phyloP scores from a whole-genome alignment of 1,140 invertebrate genomes.

The Fopius arisanus region DNA sequence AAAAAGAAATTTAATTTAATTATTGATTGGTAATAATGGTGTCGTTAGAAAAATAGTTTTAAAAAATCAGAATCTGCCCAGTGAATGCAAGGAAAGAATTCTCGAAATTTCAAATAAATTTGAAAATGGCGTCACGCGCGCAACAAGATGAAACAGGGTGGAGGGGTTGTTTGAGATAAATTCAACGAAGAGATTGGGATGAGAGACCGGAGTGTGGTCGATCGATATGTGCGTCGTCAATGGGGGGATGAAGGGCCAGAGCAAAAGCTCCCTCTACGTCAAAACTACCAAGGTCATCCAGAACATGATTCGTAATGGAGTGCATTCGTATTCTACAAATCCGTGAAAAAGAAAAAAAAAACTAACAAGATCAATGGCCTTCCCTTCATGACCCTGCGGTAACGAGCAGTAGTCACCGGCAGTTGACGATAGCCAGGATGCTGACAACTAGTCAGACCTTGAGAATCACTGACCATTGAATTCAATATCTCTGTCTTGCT shows the following conservation, averaged over 20 bases:
- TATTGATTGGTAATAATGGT: no score
- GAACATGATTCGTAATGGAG: constrained; percentile 40
- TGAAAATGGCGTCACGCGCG: not conserved
- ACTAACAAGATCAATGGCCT: not conserved
- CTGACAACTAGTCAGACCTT: not conserved
- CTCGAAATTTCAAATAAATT: no score
- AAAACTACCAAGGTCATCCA: constrained; percentile 42
- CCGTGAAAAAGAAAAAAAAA: not conserved
- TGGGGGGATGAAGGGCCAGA: constrained; percentile 38
- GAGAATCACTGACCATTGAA: constrained; percentile 1
- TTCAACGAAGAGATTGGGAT: constrained; percentile 28
- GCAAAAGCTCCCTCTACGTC: constrained; percentile 40
- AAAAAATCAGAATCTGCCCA: no score
- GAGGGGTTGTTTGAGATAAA: not conserved
- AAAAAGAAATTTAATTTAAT: no score
- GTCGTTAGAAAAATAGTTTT: no score
- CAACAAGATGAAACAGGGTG: not conserved
- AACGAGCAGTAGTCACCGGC: not conserved
- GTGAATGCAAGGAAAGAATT: no score
- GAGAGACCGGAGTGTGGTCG: constrained; percentile 30
- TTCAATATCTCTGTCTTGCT: not conserved
- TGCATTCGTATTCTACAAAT: not conserved
- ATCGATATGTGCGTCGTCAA: constrained; percentile 45
- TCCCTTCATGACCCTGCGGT: not conserved
- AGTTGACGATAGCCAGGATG: not conserved